Conservation (phyloP, 2,113 vertebrate genomes). For the Megaleporinus macrocephalus region DNA sequence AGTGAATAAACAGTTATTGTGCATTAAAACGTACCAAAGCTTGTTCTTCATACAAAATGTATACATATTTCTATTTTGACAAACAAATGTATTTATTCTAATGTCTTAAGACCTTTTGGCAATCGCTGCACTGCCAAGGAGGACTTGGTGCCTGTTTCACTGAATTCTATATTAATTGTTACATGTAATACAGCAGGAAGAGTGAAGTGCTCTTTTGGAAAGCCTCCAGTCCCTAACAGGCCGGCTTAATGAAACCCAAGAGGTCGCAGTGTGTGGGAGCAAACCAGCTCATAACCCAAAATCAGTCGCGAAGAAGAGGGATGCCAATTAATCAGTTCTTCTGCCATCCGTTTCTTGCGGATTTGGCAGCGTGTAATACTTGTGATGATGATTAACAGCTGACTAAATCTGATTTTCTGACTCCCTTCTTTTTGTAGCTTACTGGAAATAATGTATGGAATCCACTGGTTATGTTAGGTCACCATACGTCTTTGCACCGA, state of each 20-base stretch:
- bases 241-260: slow-evolving; percentile 83
- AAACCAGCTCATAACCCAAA: slow-evolving; percentile 36
- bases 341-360: neutral
- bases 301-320: neutral
- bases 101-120: slow-evolving; percentile 41
- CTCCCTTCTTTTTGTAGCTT: neutral
- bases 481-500: neutral
- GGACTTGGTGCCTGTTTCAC: slow-evolving; percentile 62
- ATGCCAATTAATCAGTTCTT: slow-evolving; percentile 6
- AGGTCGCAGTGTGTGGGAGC: slow-evolving; percentile 76
- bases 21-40: too few species aligned
- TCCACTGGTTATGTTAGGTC: neutral
- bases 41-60: too few species aligned
- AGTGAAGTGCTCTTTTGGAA: slow-evolving; percentile 85
- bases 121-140: slow-evolving; percentile 45
- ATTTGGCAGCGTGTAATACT: neutral
- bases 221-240: slow-evolving; percentile 82
- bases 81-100: neutral
- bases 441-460: neutral
- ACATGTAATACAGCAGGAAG: slow-evolving; percentile 80
- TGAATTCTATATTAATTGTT: slow-evolving; percentile 79
- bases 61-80: too few species aligned
- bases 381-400: neutral
- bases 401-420: neutral
- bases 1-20: too few species aligned